phyloP scores from a whole-genome alignment of 1,140 invertebrate genomes.

The Latrodectus geometricus region DNA sequence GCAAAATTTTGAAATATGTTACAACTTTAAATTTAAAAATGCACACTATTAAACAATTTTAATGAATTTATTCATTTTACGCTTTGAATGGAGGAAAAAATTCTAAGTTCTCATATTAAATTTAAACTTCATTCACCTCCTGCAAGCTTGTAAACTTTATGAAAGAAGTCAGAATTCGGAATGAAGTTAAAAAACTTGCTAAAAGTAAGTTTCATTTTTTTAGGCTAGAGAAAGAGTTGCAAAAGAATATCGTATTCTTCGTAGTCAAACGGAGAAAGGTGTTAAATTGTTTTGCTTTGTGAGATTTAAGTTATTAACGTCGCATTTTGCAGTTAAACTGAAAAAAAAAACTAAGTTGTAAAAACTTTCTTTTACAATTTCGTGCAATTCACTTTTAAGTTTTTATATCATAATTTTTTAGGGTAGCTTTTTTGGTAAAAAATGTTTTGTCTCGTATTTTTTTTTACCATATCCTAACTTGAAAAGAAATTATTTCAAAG shows the following conservation, averaged over 20 bases:
- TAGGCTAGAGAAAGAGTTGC: not conserved
- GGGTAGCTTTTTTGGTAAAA: slow-evolving; percentile 15
- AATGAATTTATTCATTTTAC: too few species aligned
- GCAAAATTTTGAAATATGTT: too few species aligned
- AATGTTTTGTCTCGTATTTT: not conserved
- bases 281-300: slow-evolving; percentile 56
- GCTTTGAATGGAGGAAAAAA: too few species aligned
- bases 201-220: slow-evolving; percentile 40
- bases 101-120: too few species aligned
- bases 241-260: slow-evolving; percentile 22
- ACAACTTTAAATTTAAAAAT: too few species aligned
- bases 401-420: slow-evolving; percentile 44
- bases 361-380: slow-evolving; percentile 50
- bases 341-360: slow-evolving; percentile 41
- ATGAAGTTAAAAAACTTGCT: slow-evolving; percentile 46
- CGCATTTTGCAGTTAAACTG: slow-evolving; percentile 1
- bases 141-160: not conserved
- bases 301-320: slow-evolving; percentile 60
- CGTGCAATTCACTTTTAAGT: not conserved
- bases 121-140: not conserved
- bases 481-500: slow-evolving; percentile 20
- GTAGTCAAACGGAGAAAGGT: slow-evolving; percentile 27
- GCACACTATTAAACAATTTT: too few species aligned
- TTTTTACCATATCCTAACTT: not conserved
- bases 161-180: not conserved